phyloP scores from a whole-genome alignment of 2,888 invertebrate genomes.

The Epirrhoe alternata region DNA sequence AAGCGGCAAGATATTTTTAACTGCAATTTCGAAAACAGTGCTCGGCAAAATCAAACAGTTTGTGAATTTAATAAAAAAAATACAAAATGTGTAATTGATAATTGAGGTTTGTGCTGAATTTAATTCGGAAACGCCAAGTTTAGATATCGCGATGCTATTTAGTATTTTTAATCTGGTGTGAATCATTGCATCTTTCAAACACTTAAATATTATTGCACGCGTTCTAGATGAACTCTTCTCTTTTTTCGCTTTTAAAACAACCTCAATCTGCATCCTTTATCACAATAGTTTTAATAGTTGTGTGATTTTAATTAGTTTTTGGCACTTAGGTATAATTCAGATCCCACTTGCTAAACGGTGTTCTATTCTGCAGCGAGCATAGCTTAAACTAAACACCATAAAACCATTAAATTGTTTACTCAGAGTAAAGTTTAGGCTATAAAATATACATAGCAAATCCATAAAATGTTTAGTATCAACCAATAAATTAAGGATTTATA shows the following conservation, averaged over 20 bases:
- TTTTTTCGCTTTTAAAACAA: neutral
- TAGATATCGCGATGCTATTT: neutral
- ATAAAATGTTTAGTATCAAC: constrained; percentile 32
- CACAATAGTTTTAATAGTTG: neutral
- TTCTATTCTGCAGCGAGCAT: constrained; percentile 2
- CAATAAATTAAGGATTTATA: constrained; percentile 39
- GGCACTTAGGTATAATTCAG: neutral
- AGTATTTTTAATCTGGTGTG: neutral
- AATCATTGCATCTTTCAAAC: neutral
- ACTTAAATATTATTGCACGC: neutral
- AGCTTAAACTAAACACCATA: constrained; percentile 15
- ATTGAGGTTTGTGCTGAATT: neutral
- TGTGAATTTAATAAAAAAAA: neutral
- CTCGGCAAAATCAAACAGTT: neutral
- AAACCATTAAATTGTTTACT: constrained; percentile 31
- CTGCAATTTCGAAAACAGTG: neutral
- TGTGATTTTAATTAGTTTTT: neutral
- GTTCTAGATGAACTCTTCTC: neutral
- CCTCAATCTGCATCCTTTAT: neutral
- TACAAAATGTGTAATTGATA: neutral
- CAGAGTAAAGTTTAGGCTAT: constrained; percentile 28
- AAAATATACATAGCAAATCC: constrained; percentile 36
- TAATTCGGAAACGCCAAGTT: neutral
- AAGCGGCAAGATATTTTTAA: neutral
- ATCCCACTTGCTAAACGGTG: constrained; percentile 1